Evolutionary conservation across 2,888 invertebrate genomes (phyloP), one percentile per base, ranked within the genome.

Genomic region (Metallyticus violacea): DNA sequence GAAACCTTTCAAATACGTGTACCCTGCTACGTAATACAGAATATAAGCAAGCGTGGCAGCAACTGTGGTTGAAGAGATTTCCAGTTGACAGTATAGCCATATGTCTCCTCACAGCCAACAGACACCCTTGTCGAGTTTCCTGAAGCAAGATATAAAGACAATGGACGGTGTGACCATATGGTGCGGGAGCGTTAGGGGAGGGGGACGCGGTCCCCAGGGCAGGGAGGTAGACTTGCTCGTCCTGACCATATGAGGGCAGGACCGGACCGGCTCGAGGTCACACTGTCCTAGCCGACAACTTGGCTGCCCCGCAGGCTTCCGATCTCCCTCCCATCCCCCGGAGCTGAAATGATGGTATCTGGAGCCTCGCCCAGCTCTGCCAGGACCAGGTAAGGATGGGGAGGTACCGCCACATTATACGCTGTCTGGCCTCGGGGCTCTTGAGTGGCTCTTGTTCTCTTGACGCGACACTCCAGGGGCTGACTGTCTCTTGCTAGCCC

Each of bases 141-240:
- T 4, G 40, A 15, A 62, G 40, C 40, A 62, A 62, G 40, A 40
- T 15, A 40, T 5, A 40, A 40, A 40, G 40, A 62, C 40, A 62
- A 62, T 62, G 40, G 40, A 62, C 40, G 40, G 40, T 62, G 40
- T 62, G 40, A 62, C 40, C 40, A 62, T 62, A 62, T 62, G 40
- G 40, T 62, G 79, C 79, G 79, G 79, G 15, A n/a, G 6, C 15
- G 27, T 26, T 6, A 25, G n/a, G 15, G 76, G 83, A 26, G 22
- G 7, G n/a, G 78, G n/a, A 40, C 15, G 40, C 15, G 40, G 40
- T 62, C 87, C 87, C 80, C 30, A 40, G 85, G 87, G 85, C 78
- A 85, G 87, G 87, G 87, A 86, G 87, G 87, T 81, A 86, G 87
- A 87, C 77, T 77, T 62, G 40, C 86, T 85, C 26, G 86, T 87